Evolutionary conservation across 1,140 invertebrate genomes (phyloP), one percentile per base, ranked within the genome.

Genomic region (Tenebrio molitor): DNA sequence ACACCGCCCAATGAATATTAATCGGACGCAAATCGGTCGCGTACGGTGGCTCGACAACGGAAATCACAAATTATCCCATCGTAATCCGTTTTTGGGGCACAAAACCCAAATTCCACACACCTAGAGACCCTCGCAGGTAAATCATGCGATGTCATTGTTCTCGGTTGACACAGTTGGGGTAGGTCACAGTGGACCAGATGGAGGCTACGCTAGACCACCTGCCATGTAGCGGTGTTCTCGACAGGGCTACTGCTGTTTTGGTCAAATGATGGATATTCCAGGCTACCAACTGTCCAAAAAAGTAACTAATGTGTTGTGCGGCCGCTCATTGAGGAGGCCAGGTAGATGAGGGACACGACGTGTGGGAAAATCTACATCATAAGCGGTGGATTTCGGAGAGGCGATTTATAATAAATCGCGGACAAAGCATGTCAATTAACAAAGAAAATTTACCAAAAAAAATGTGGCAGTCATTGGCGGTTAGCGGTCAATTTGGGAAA

Each of bases 181-280:
- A 77, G 78, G 76, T 77, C 71, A 42, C 74, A 76, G 64, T 69
- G 8, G 73, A 44, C 69, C 76, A 76, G 29, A 14, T 34, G 23
- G 74, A 19, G 42, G 19, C 2, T 75, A 62, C 71, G 64, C 16
- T 25, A 7, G 21, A 23, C 19, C 39, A 29, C 33, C 34, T 21
- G 19, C 23, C 16, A 58, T 8, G 42, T 15, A 17, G n/a, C 14
- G 19, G 41, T 53, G 34, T 7, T 16, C 50, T 12, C 19, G 16
- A 39, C 34, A 73, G 77, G 74, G 16, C 73, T 21, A 58, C 67
- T 76, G 75, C 42, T 78, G 75, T 79, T 79, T 78, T 78, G 78
- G 78, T 79, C 78, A 79, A 77, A 78, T 79, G 78, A 79, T 76
- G 75, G 72, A 78, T 79, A 74, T 74, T 69, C 65, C 53, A 25